Evolutionary conservation across 2,888 invertebrate genomes (phyloP).

Genomic region (Pedicia rivosa): DNA sequence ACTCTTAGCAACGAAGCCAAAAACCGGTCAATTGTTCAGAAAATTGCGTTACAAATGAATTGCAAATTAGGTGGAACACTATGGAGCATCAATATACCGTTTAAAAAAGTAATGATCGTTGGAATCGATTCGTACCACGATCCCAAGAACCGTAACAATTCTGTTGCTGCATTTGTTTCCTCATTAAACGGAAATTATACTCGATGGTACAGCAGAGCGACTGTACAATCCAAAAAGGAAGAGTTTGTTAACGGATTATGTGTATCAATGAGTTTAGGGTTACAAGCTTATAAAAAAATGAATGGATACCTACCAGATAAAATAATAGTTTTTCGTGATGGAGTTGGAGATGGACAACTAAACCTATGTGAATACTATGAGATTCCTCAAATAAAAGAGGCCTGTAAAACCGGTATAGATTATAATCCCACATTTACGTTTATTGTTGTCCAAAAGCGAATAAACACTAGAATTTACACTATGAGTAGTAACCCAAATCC

Average conservation of each 20-base stretch:
- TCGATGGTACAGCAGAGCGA: conserved; percentile 60
- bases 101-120: conserved; percentile 64
- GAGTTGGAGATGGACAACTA: conserved; percentile 82
- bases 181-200: conserved; percentile 61
- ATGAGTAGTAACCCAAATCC: conserved; percentile 54
- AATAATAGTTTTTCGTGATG: conserved; percentile 82
- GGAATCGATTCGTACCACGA: conserved; percentile 81
- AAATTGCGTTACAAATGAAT: conserved; percentile 84
- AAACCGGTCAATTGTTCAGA: conserved; percentile 63
- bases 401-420: conserved; percentile 20
- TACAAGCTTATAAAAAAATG: conserved; percentile 47
- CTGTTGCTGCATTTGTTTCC: conserved; percentile 55
- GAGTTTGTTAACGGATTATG: conserved; percentile 63
- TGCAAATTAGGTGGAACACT: conserved; percentile 87
- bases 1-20: conserved; percentile 55
- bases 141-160: conserved; percentile 32
- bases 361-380: conserved; percentile 58
- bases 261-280: conserved; percentile 45
- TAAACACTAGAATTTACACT: conserved; percentile 65
- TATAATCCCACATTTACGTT: conserved; percentile 56
- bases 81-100: conserved; percentile 73
- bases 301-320: conserved; percentile 57
- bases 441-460: conserved; percentile 82
- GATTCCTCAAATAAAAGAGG: conserved; percentile 40
- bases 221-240: conserved; percentile 51